Percentiles rank a stretch among this genome's conserved stretches.
Conservation (phyloP, 2,888 invertebrate species). For the Chouioia cunea region DNA sequence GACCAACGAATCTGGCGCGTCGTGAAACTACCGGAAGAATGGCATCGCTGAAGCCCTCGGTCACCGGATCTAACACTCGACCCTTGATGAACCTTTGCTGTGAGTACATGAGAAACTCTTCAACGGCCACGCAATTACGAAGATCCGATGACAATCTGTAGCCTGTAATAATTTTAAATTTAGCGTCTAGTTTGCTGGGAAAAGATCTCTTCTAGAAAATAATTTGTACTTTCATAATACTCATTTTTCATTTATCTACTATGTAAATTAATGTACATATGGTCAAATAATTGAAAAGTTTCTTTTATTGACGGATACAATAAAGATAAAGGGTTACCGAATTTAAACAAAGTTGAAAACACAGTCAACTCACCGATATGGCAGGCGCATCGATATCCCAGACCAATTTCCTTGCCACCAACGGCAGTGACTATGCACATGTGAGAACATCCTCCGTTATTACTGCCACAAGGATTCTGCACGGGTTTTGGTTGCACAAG, state of each 20-base stretch:
- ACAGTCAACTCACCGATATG: conserved; percentile 75
- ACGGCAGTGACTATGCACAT: conserved; percentile 92
- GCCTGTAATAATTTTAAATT: conserved; percentile 10
- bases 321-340: too few relatives aligned
- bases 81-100: conserved; percentile 97
- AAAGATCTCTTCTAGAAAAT: too few relatives aligned
- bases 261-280: too few relatives aligned
- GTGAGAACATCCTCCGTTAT: conserved; percentile 92
- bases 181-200: too few relatives aligned
- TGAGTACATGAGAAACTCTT: conserved; percentile 94
- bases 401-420: conserved; percentile 73
- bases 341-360: too few relatives aligned
- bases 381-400: conserved; percentile 93
- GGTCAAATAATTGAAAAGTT: too few relatives aligned
- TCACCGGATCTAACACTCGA: conserved; percentile 87
- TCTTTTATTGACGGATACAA: too few relatives aligned
- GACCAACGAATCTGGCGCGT: conserved; percentile 91
- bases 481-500: conserved; percentile 79
- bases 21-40: conserved; percentile 94
- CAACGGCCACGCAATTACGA: conserved; percentile 83
- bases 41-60: conserved; percentile 93
- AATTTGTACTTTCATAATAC: too few relatives aligned
- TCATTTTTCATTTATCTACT: too few relatives aligned
- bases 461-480: conserved; percentile 85
- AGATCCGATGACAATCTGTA: conserved; percentile 82